These are phyloP conservation scores for Philaethria dido DNA, from an alignment of 2,888 invertebrate species.

Conservation along the genomic window DNA sequence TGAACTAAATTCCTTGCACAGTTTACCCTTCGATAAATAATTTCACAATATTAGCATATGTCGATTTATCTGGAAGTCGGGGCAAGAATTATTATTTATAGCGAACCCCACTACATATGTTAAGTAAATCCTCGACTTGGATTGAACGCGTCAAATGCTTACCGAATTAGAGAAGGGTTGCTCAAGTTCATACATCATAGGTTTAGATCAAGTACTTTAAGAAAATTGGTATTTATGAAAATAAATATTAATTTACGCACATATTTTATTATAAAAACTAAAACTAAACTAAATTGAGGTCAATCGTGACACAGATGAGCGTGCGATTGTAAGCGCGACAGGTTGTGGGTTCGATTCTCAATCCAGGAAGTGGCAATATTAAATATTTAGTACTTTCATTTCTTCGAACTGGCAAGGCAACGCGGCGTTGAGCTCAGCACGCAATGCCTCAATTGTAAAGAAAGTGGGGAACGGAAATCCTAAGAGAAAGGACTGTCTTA, in stretches of 20 bases:
- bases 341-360: too few species aligned
- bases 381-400: too few species aligned
- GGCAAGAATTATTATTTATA: conserved; percentile 80
- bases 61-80: conserved; percentile 76
- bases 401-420: too few species aligned
- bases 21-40: conserved; percentile 79
- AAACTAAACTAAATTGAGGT: too few species aligned
- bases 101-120: conserved; percentile 73
- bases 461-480: too few species aligned
- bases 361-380: too few species aligned
- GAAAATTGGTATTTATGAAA: neutral
- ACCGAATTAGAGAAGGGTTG: conserved; percentile 31
- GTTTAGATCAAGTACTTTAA: conserved; percentile 15
- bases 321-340: too few species aligned
- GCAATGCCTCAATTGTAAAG: too few species aligned
- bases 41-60: conserved; percentile 82
- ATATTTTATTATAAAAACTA: too few species aligned
- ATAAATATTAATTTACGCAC: neutral
- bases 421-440: too few species aligned
- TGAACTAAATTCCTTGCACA: conserved; percentile 40
- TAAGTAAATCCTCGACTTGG: conserved; percentile 66
- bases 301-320: too few species aligned
- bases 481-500: too few species aligned
- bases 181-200: conserved; percentile 11
- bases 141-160: conserved; percentile 34